Percentiles rank a stretch among this genome's conserved stretches.
phyloP scores from a whole-genome alignment of 2,797 vertebrate genomes.

The Euthynnus affinis region DNA sequence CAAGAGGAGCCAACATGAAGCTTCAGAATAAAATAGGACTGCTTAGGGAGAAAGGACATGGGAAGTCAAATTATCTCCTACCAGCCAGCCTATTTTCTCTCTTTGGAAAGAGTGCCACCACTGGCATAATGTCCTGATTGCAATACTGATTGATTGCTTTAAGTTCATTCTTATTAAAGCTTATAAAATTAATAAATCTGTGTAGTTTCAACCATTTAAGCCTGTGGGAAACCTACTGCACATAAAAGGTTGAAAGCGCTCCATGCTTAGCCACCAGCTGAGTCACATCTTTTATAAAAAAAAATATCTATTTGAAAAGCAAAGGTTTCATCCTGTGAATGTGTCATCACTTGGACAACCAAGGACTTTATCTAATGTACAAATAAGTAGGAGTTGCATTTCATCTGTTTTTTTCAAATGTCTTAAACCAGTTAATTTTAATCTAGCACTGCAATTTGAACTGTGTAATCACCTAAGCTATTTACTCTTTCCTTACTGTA shows the following conservation, averaged over 20 bases:
- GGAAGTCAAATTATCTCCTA: constrained; percentile 32
- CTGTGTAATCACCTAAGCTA: background rate
- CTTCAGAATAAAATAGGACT: constrained; percentile 31
- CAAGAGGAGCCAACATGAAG: constrained; percentile 30
- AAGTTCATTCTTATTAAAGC: constrained; percentile 38
- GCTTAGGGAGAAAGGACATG: constrained; percentile 19
- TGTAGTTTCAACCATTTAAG: constrained; percentile 23
- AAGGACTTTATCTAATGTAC: background rate
- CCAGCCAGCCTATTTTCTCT: constrained; percentile 54
- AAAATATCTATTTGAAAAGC: background rate
- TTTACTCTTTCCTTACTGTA: background rate
- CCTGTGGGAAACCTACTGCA: background rate
- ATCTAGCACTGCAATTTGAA: background rate
- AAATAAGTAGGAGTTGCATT: background rate
- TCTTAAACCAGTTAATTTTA: background rate
- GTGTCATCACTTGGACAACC: background rate
- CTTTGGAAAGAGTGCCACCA: constrained; percentile 40
- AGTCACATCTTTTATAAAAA: background rate
- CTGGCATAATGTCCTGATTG: constrained; percentile 46
- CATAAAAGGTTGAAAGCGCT: background rate
- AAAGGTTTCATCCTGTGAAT: background rate
- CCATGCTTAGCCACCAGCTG: background rate
- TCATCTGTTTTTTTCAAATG: background rate
- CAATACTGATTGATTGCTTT: constrained; percentile 44
- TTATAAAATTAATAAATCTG: constrained; percentile 34